These are phyloP conservation scores for Xylophagus ater DNA, from an alignment of 2,888 invertebrate species.

Conservation along the genomic window DNA sequence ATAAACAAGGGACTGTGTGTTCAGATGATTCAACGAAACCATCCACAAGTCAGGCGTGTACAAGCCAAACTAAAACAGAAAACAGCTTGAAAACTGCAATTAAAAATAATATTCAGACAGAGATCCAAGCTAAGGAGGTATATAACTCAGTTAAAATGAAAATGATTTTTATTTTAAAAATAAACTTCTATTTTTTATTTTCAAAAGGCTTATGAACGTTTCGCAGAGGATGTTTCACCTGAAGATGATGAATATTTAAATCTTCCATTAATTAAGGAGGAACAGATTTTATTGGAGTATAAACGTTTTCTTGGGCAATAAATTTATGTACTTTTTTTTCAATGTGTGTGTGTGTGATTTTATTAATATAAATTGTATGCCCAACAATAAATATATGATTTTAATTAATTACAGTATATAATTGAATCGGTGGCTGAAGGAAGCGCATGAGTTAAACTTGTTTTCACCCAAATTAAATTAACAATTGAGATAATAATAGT, in stretches of 20 bases:
- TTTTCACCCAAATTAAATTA: no score
- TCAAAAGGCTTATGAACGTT: conserved; percentile 45
- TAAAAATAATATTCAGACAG: conserved; percentile 11
- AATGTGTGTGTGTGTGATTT: no score
- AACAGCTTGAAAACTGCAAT: conserved; percentile 6
- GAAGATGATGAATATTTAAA: conserved; percentile 67
- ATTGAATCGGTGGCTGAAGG: no score
- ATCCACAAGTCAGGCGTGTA: conserved; percentile 3
- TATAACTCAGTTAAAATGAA: no score
- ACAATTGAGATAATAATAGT: no score
- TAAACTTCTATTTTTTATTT: neutral
- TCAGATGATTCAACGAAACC: conserved; percentile 1
- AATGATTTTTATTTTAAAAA: neutral
- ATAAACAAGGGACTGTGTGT: neutral
- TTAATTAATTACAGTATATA: no score
- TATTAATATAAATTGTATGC: no score
- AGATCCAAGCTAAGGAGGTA: neutral
- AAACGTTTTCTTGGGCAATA: conserved; percentile 51
- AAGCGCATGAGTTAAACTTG: no score
- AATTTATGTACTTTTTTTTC: no score
- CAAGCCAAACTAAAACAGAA: neutral
- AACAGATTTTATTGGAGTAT: conserved; percentile 55
- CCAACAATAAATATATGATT: no score
- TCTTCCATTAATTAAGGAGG: conserved; percentile 56
- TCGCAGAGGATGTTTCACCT: conserved; percentile 44